Conservation (phyloP, 1,140 invertebrate species). For the Panonychus citri region DNA sequence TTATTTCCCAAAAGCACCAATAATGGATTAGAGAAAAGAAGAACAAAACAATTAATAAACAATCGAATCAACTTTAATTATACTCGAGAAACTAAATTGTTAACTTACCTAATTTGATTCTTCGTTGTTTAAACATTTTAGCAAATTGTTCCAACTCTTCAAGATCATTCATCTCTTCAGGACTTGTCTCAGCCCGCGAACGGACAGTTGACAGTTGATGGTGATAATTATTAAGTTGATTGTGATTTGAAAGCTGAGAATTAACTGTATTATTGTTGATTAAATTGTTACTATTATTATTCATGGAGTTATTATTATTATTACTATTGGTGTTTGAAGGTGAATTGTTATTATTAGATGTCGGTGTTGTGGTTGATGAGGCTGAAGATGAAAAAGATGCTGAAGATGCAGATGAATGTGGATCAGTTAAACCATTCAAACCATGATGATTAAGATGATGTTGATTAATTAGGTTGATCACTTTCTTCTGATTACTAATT, state of each 20-base stretch:
- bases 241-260: background rate
- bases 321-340: no score
- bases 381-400: no score
- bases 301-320: no score
- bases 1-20: background rate
- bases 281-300: no score
- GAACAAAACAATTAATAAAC: no score
- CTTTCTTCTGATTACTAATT: background rate
- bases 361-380: no score
- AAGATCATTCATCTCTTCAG: slow-evolving; percentile 74
- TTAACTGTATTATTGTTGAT: background rate
- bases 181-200: slow-evolving; percentile 22
- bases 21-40: background rate
- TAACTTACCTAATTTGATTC: slow-evolving; percentile 51
- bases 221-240: background rate
- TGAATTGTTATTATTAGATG: no score
- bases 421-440: no score
- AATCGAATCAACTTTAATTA: no score
- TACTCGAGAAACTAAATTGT: no score
- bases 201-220: background rate
- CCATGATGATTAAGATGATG: background rate
- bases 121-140: slow-evolving; percentile 78
- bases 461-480: background rate
- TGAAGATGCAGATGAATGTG: no score
- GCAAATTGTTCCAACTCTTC: slow-evolving; percentile 89